These are phyloP conservation scores for Cariama cristata DNA, from an alignment of 2,113 vertebrate genomes.

Conservation along the genomic window DNA sequence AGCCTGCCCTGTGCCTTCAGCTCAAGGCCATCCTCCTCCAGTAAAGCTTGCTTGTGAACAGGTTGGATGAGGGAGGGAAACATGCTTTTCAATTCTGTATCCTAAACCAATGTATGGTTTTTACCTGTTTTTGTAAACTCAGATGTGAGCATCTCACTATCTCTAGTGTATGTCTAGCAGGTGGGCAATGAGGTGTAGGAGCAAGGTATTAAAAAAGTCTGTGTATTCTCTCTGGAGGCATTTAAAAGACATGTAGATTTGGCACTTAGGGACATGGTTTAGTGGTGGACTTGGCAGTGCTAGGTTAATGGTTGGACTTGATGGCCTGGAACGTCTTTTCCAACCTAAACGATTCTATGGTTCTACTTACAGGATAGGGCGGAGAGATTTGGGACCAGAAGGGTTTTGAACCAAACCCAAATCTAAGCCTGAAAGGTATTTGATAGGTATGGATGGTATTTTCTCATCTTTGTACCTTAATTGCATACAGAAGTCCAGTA, in stretches of 20 bases:
- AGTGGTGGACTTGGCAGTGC: not conserved
- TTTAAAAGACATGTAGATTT: not conserved
- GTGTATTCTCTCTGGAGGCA: not conserved
- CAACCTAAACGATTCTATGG: not conserved
- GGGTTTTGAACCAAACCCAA: not conserved
- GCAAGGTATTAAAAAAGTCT: not conserved
- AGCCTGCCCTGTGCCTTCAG: slow-evolving; percentile 34
- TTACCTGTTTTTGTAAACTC: not conserved
- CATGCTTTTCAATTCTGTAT: not conserved
- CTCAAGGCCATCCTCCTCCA: slow-evolving; percentile 52
- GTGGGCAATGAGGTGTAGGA: not conserved
- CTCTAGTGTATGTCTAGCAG: not conserved
- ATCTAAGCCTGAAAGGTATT: not conserved
- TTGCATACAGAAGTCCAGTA: not conserved
- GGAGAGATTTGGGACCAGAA: not conserved
- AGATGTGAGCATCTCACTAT: not conserved
- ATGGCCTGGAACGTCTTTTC: not conserved
- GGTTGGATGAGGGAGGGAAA: not conserved
- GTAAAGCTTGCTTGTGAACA: not conserved
- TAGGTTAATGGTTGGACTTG: not conserved
- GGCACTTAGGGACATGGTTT: not conserved
- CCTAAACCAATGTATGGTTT: not conserved
- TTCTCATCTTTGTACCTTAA: not conserved
- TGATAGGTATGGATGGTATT: not conserved
- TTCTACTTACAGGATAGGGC: not conserved